Evolutionary conservation across 2,113 vertebrate genomes (phyloP).

Genomic region (Ammodytes marinus): DNA sequence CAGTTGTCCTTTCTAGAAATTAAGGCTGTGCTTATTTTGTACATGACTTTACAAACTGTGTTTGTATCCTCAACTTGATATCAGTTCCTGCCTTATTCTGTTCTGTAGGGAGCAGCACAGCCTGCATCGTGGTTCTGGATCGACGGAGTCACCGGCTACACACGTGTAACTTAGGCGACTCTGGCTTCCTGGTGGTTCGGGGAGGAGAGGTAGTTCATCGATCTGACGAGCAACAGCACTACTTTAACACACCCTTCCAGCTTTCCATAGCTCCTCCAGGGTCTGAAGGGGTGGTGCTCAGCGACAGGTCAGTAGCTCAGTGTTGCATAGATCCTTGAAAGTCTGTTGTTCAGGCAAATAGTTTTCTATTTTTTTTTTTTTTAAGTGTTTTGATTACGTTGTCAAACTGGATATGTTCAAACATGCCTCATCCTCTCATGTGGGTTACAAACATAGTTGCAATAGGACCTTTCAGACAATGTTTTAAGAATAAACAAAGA

Average conservation of each 20-base stretch:
- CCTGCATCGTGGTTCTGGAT: constrained; percentile 94
- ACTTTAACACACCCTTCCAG: constrained; percentile 97
- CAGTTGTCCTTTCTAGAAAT: not conserved
- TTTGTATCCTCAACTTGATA: not conserved
- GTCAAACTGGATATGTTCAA: not conserved
- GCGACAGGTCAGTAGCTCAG: constrained; percentile 82
- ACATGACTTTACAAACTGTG: not conserved
- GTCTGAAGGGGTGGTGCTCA: constrained; percentile 92
- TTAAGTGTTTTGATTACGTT: not conserved
- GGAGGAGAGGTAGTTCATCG: constrained; percentile 97
- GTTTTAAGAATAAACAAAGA: constrained; percentile 38
- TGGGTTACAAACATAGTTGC: not conserved
- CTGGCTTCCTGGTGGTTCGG: constrained; percentile 96
- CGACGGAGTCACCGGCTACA: constrained; percentile 93
- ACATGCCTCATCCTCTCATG: not conserved
- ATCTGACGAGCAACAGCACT: constrained; percentile 96
- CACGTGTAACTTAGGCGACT: constrained; percentile 97
- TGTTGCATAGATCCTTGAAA: not conserved
- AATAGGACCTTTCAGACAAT: not conserved
- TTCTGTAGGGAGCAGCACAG: constrained; percentile 94
- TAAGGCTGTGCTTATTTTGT: not conserved
- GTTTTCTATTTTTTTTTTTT: too few species aligned
- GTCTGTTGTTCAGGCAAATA: too few species aligned
- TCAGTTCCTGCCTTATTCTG: not conserved
- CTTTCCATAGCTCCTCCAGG: constrained; percentile 96